Base-by-base conservation (phyloP, 2,797 vertebrate species). In the Arremon aurantiirostris region DNA sequence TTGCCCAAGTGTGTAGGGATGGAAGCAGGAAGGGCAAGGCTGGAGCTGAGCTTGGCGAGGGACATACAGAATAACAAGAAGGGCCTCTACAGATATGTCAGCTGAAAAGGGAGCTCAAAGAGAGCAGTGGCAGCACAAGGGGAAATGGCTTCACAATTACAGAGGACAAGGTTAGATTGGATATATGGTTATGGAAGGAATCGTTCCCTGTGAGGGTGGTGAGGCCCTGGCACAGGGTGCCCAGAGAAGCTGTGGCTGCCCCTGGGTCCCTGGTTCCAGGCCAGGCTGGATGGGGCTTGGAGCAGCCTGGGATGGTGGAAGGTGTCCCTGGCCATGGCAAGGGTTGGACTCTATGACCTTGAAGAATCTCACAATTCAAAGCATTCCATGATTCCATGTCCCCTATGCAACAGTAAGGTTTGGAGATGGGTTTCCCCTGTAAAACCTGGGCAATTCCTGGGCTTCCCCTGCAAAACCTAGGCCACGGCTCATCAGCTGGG, bases 241-340 rank as follows among this genome's bases (percentile, higher is more conserved):
- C 52, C 46, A 73, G n/a, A 56, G 19, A 5, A 56, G 37, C 42
- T 76, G 20, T 44, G 23, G 42, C 32, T 76, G 23, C 17, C 15
- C 23, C 35, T 53, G 68, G 17, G 30, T 50, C n/a, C 24, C 57
- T 50, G 56, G 13, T 8, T 3, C 50, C 5, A 39, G 56, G 17
- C 49, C 64, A 34, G 37, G 44, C 0, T 50, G 44, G 50, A 56
- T 0, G 0, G 20, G 35, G 28, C 56, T 34, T 56, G 50, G 50
- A 76, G 37, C 37, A 69, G 2, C 9, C 24, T 44, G 49, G 28
- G 28, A 28, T 15, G 4, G 32, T 16, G 37, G 42, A 44, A 70
- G 11, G 7, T 56, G 56, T 49, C 47, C 35, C 32, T 68, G 35
- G 35, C 35, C 35, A 28, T 14, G 27, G 35, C 55, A 61, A 6